Conservation (phyloP, 2,888 invertebrate genomes). For the Spialia ferax region DNA sequence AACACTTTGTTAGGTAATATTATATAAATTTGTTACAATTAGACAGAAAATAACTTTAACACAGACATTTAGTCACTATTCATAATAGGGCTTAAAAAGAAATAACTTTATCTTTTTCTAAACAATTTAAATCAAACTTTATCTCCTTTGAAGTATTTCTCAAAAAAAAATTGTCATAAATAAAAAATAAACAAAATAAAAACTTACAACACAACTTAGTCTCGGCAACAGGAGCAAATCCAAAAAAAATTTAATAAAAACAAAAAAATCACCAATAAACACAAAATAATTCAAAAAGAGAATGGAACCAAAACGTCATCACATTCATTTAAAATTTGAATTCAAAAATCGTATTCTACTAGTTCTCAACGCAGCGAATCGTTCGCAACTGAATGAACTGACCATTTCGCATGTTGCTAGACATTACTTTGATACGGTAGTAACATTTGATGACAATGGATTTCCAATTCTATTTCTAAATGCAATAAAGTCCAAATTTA, state of each 20-base stretch:
- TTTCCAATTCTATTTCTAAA: slow-evolving; percentile 41
- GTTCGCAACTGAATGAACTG: slow-evolving; percentile 53
- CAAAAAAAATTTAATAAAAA: slow-evolving; percentile 3
- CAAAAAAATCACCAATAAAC: slow-evolving; percentile 11
- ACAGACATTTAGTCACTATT: too few species aligned
- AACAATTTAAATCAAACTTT: too few species aligned
- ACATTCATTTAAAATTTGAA: slow-evolving; percentile 26
- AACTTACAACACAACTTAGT: not conserved
- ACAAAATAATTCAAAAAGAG: not conserved
- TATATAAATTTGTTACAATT: too few species aligned
- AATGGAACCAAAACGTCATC: slow-evolving; percentile 30
- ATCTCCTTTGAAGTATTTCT: too few species aligned
- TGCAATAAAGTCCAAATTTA: slow-evolving; percentile 42
- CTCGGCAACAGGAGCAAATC: slow-evolving; percentile 2
- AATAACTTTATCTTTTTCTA: too few species aligned
- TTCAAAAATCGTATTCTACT: slow-evolving; percentile 44
- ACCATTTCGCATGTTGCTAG: slow-evolving; percentile 62
- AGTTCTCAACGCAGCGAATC: slow-evolving; percentile 48
- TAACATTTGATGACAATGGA: slow-evolving; percentile 49
- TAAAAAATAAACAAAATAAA: not conserved
- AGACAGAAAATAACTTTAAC: too few species aligned
- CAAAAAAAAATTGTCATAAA: too few species aligned
- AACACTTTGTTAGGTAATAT: too few species aligned
- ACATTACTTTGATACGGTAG: slow-evolving; percentile 44
- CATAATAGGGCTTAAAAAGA: too few species aligned